Percentiles rank a stretch among this genome's conserved stretches.
Evolutionary conservation across 2,113 vertebrate species (phyloP).

Genomic region (Salvelinus fontinalis): DNA sequence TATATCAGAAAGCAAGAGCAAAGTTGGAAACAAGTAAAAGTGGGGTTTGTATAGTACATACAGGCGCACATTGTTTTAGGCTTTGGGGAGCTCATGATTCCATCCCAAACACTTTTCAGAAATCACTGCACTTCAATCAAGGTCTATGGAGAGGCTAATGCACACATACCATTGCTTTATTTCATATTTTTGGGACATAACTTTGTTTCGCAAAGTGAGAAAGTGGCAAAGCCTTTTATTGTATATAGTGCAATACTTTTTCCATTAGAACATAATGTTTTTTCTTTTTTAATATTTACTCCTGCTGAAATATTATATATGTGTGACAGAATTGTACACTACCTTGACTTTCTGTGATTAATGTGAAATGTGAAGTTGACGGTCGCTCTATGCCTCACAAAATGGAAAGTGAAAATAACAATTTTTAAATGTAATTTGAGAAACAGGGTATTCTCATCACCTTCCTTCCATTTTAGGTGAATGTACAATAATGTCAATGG

Average conservation of each 20-base stretch:
- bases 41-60: not conserved
- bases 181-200: not conserved
- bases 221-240: not conserved
- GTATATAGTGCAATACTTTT: not conserved
- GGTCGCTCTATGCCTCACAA: conserved; percentile 40
- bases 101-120: no score
- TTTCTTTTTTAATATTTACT: not conserved
- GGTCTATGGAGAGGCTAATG: no score
- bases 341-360: conserved; percentile 53
- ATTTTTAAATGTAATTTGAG: conserved; percentile 55
- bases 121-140: no score
- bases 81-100: no score
- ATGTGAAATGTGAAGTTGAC: conserved; percentile 55
- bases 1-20: not conserved
- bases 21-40: not conserved
- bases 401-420: conserved; percentile 47
- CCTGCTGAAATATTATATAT: conserved; percentile 52
- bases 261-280: not conserved
- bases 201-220: not conserved
- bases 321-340: conserved; percentile 58
- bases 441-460: conserved; percentile 24
- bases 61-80: not conserved
- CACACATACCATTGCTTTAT: not conserved
- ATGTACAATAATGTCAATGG: conserved; percentile 45
- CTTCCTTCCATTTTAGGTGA: conserved; percentile 27